phyloP scores from a whole-genome alignment of 1,140 invertebrate species.

The Magallana ariakensis region DNA sequence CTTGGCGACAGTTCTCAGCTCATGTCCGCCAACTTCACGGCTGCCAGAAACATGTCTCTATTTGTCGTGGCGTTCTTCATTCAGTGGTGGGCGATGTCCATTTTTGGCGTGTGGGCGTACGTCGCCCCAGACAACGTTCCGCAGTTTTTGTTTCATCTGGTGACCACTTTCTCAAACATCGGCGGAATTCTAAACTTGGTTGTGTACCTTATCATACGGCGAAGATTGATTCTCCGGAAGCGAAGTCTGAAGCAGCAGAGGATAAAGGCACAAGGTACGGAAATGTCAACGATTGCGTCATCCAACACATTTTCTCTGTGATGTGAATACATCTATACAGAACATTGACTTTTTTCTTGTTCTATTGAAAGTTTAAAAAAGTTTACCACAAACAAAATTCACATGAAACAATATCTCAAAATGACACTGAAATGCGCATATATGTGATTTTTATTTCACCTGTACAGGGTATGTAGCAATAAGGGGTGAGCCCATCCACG shows the following conservation, averaged over 20 bases:
- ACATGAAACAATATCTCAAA: too few species aligned
- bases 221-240: constrained; percentile 31
- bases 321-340: background rate
- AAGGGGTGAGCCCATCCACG: too few species aligned
- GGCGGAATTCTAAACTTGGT: constrained; percentile 60
- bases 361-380: too few species aligned
- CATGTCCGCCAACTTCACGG: constrained; percentile 35
- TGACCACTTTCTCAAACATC: constrained; percentile 65
- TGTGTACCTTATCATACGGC: constrained; percentile 62
- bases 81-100: constrained; percentile 50
- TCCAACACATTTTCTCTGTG: background rate
- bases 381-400: too few species aligned
- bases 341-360: background rate
- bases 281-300: background rate
- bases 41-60: constrained; percentile 47
- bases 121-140: constrained; percentile 47
- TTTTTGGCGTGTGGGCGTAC: constrained; percentile 47
- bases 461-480: too few species aligned
- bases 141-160: constrained; percentile 56
- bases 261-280: background rate
- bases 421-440: too few species aligned
- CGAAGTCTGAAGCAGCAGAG: background rate
- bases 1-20: background rate
- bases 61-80: constrained; percentile 51
- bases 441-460: too few species aligned